Base-by-base conservation (phyloP, 2,797 vertebrate species). In the Hirundo rustica region DNA sequence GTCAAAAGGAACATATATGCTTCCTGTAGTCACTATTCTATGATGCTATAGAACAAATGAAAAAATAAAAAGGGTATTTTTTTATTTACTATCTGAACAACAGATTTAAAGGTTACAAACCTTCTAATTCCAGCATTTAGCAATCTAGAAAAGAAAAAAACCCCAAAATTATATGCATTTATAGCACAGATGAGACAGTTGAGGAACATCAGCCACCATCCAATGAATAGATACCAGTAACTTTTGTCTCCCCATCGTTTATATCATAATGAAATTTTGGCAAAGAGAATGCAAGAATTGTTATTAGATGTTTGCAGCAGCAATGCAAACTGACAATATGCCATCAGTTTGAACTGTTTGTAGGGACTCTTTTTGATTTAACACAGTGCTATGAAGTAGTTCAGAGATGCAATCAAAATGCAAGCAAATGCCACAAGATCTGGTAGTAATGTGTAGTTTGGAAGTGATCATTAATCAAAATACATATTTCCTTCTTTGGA, bases 381-480 rank as follows among this genome's bases (percentile, higher is more conserved):
- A 7, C 21, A n/a, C 21, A 65, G 15, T 1, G 1, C 1, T 51
- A 10, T 4, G 9, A 44, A 22, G 4, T 48, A 67, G 8, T 22
- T 81, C 57, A 81, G 26, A 64, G 48, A 71, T 71, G 13, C 5
- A 60, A 50, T n/a, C 36, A 64, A 67, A 85, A 61, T 9, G 32
- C 8, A 51, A 73, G 13, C 6, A 73, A 75, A 25, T 62, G 10
- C 7, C 17, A 34, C 25, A 45, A 45, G 16, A 32, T 40, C 40
- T 57, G 5, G 9, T 55, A 45, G 20, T 8, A n/a, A n/a, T 2
- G 11, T 30, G 11, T 5, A 32, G 19, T 73, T 70, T 47, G n/a
- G 38, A 88, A 90, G 10, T 19, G 19, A 74, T 7, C 40, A 15
- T 11, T 40, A 42, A 10, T 44, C n/a, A 85, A 77, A 89, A 45